Percentiles rank a stretch among this genome's conserved stretches.
phyloP scores from a whole-genome alignment of 1,140 invertebrate genomes.

The Pollicipes pollicipes region DNA sequence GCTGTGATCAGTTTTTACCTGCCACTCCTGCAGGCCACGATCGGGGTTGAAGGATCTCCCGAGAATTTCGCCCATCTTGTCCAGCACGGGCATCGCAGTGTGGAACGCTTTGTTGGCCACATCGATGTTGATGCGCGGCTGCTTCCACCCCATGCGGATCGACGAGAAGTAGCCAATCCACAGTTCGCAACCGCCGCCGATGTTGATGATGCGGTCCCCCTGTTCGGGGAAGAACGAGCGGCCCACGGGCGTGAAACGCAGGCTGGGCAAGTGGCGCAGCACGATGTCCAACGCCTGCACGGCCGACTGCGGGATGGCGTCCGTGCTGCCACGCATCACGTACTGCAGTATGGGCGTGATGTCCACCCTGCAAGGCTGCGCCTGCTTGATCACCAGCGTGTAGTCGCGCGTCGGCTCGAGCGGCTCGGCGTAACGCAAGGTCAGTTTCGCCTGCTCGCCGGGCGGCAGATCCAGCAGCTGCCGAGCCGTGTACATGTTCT shows the following conservation, averaged over 20 bases:
- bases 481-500: conserved; percentile 1
- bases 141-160: neutral
- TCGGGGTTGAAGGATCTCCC: neutral
- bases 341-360: neutral
- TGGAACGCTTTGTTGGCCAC: conserved; percentile 3
- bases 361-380: neutral
- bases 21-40: neutral
- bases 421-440: neutral
- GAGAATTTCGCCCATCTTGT: neutral
- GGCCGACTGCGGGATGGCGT: neutral
- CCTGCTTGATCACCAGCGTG: neutral
- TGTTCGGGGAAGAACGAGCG: conserved; percentile 1
- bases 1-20: neutral
- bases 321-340: neutral
- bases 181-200: conserved; percentile 3
- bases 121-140: conserved; percentile 6
- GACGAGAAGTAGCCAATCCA: conserved; percentile 2
- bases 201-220: neutral
- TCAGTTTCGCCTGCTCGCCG: neutral
- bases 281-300: conserved; percentile 4
- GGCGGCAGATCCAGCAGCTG: neutral
- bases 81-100: neutral
- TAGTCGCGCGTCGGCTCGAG: neutral
- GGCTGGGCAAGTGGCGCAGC: conserved; percentile 1
- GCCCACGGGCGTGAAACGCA: conserved; percentile 2